Percentiles rank a stretch among this genome's conserved stretches.
Evolutionary conservation across 2,113 vertebrate species (phyloP).

Genomic region (Neolamprologus toae): DNA sequence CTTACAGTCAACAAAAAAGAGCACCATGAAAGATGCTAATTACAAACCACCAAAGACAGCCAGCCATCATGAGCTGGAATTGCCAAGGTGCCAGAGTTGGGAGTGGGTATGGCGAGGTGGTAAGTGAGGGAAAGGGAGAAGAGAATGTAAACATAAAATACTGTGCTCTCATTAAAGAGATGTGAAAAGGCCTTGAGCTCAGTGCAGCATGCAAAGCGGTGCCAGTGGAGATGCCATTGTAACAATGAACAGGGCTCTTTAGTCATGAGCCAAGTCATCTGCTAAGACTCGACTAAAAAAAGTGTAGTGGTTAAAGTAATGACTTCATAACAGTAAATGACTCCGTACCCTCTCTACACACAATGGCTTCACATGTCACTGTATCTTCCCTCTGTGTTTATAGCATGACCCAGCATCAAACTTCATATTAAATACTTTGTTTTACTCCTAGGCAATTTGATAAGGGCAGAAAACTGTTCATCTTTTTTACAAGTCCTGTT

Average conservation of each 20-base stretch:
- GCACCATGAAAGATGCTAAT: slow-evolving; percentile 38
- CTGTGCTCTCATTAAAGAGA: slow-evolving; percentile 61
- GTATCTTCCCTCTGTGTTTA: background rate
- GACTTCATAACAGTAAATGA: slow-evolving; percentile 3
- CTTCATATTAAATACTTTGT: background rate
- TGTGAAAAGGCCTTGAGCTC: slow-evolving; percentile 48
- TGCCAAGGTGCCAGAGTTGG: background rate
- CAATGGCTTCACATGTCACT: background rate
- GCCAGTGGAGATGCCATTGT: slow-evolving; percentile 41
- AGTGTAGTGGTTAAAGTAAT: background rate
- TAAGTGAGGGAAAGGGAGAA: background rate
- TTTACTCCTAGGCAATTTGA: background rate
- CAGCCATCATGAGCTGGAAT: slow-evolving; percentile 5
- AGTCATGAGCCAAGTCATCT: background rate
- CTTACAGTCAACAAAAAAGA: slow-evolving; percentile 21
- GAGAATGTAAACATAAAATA: slow-evolving; percentile 51
- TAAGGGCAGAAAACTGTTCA: background rate
- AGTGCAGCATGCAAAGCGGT: slow-evolving; percentile 41
- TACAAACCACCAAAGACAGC: slow-evolving; percentile 32
- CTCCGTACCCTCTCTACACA: background rate
- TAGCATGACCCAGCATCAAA: background rate
- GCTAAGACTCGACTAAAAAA: slow-evolving; percentile 7
- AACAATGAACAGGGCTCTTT: slow-evolving; percentile 12
- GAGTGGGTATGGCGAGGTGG: background rate
- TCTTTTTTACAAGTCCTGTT: background rate